Conservation (phyloP, 2,888 invertebrate species). For the Drosophila macrospina region DNA sequence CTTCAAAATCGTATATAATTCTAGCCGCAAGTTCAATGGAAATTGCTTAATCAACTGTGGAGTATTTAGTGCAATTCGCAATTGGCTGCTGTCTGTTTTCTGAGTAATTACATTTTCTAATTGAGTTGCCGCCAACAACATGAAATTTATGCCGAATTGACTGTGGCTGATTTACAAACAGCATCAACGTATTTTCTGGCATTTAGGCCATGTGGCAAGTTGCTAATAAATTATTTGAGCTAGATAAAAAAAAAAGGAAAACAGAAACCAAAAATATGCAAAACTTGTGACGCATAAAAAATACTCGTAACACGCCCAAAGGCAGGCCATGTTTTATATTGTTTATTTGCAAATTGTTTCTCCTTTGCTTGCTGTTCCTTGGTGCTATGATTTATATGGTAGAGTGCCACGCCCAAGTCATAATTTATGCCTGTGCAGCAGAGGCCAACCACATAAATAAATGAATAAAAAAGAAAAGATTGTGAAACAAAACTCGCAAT, state of each 20-base stretch:
- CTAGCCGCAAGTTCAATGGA: slow-evolving; percentile 39
- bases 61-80: slow-evolving; percentile 22
- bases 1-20: slow-evolving; percentile 15
- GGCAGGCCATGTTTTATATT: slow-evolving; percentile 62
- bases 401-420: slow-evolving; percentile 57
- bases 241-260: slow-evolving; percentile 16
- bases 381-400: slow-evolving; percentile 68
- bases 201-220: slow-evolving; percentile 51
- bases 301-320: slow-evolving; percentile 34
- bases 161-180: slow-evolving; percentile 52
- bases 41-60: slow-evolving; percentile 65
- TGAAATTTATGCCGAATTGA: slow-evolving; percentile 39
- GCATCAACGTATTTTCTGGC: slow-evolving; percentile 16
- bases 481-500: slow-evolving; percentile 35
- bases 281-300: slow-evolving; percentile 56
- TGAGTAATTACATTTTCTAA: slow-evolving; percentile 73
- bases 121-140: slow-evolving; percentile 51
- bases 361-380: slow-evolving; percentile 10
- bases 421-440: slow-evolving; percentile 64
- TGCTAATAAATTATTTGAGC: slow-evolving; percentile 71
- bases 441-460: slow-evolving; percentile 28
- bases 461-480: slow-evolving; percentile 20
- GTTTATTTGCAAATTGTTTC: slow-evolving; percentile 68
- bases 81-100: background rate
- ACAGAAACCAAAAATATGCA: slow-evolving; percentile 21